These are phyloP conservation scores for Muscicapa comitata DNA, from an alignment of 2,797 vertebrate species.

Conservation along the genomic window DNA sequence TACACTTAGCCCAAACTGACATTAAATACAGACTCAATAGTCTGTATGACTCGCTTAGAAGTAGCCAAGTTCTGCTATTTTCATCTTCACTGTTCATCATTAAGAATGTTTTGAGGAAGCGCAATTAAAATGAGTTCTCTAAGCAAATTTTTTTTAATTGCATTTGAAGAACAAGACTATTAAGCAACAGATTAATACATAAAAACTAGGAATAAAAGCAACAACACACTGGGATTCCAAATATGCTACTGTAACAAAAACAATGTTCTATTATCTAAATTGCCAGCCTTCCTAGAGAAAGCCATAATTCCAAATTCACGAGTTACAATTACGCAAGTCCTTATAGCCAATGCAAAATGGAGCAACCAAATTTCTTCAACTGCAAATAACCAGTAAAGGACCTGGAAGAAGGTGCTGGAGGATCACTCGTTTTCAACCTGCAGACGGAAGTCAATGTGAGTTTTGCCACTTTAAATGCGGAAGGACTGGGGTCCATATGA, in stretches of 20 bases:
- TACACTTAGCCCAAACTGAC: conserved; percentile 6
- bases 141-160: neutral
- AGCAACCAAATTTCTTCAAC: neutral
- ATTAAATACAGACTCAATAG: conserved; percentile 37
- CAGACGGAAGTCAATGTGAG: neutral
- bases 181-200: conserved; percentile 2
- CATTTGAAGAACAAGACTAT: neutral
- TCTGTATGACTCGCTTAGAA: conserved; percentile 9
- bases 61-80: conserved; percentile 19
- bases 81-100: neutral
- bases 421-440: neutral
- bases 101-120: neutral
- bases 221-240: neutral
- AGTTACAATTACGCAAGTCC: neutral
- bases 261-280: neutral
- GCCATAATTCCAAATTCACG: neutral
- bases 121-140: conserved; percentile 17
- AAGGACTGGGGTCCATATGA: neutral
- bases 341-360: neutral
- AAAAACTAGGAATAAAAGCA: neutral
- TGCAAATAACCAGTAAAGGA: neutral
- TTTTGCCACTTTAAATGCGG: neutral
- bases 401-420: neutral
- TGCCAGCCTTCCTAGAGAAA: neutral
- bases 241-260: neutral